Base-by-base conservation (phyloP, 1,140 invertebrate species). In the Drosophila aff. region DNA sequence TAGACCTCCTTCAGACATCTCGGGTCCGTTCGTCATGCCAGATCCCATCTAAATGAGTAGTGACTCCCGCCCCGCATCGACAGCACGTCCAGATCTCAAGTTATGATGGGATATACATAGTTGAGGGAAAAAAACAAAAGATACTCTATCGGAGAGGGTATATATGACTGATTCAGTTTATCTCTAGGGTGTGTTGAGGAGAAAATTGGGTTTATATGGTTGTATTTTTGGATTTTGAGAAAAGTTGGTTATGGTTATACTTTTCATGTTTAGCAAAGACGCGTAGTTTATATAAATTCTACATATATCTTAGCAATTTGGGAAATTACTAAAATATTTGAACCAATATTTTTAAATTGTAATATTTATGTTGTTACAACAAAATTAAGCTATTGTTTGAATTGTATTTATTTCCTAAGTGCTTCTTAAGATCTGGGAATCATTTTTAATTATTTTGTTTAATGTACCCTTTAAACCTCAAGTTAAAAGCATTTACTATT, bases 1-100 rank as follows among this genome's bases (percentile, higher is more conserved):
- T 71, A 85, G 78, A 47, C 53, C 53, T 57, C 53, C 53, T 57
- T 57, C 46, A 44, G 31, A 49, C 47, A 46, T 49, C 38, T 49
- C 33, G 38, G 63, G 23, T 47, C 41, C 47, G 68, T 61, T 66
- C 72, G 60, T 76, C 73, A 76, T 76, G 73, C 72, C 61, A 65
- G 72, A 76, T 50, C 31, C 43, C 46, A 76, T 65, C 36, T 76
- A 52, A 65, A 43, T 57, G 31, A 47, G 43, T 62, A 63, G 58
- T 31, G 28, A 41, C 50, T 76, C 46, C 67, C 66, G 46, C 63
- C 64, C 38, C 64, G 28, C 28, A 69, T 68, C 47, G 64, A 67
- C 65, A 68, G 67, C 67, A 69, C 67, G 67, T 69, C 38, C 38
- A 69, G 67, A 69, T 69, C 67, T 69, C 46, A 53, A 36, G 31